These are phyloP conservation scores for Anomalospiza imberbis DNA, from an alignment of 2,797 vertebrate species.

Conservation along the genomic window DNA sequence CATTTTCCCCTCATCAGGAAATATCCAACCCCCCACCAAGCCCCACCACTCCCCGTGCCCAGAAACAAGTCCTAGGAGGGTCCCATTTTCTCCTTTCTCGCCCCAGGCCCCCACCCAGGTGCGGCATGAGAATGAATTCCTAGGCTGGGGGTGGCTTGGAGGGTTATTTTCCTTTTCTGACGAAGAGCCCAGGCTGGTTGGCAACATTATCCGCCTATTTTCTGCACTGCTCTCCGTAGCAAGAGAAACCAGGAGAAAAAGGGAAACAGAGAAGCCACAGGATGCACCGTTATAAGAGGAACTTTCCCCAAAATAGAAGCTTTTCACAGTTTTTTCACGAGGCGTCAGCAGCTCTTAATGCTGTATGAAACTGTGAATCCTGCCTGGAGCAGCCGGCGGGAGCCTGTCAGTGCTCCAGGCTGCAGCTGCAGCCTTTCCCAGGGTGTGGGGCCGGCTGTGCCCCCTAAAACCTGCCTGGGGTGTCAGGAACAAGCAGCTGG, in stretches of 20 bases:
- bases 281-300: conserved; percentile 19
- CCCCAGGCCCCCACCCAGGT: neutral
- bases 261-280: conserved; percentile 32
- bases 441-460: neutral
- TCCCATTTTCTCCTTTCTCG: accelerated
- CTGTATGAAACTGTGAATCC: conserved; percentile 40
- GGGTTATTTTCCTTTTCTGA: neutral
- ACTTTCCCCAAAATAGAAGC: conserved; percentile 54
- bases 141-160: neutral
- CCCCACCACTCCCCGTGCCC: accelerated
- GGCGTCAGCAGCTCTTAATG: conserved; percentile 42
- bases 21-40: accelerated
- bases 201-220: neutral
- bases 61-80: neutral
- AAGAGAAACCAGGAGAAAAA: conserved; percentile 1
- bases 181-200: neutral
- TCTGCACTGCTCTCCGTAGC: neutral
- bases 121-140: neutral
- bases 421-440: neutral
- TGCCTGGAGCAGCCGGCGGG: neutral
- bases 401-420: neutral
- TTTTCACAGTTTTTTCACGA: conserved; percentile 34
- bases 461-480: neutral
- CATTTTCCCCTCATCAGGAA: neutral
- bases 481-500: accelerated